Base-by-base conservation (phyloP, 1,140 invertebrate species). In the Dufourea novaeangliae region DNA sequence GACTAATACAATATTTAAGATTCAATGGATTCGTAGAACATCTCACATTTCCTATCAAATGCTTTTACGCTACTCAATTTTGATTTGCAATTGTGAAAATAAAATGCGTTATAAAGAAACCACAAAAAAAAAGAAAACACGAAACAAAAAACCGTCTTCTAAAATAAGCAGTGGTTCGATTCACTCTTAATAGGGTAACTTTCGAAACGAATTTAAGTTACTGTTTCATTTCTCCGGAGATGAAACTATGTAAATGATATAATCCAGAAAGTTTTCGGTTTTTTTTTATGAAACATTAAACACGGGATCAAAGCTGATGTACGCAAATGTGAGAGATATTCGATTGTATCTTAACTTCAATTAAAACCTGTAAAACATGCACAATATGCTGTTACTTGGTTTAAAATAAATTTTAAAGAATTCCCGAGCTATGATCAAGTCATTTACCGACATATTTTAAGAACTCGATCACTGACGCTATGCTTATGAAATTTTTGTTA, bases 171-270 rank as follows among this genome's bases (percentile, higher is more conserved):
- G 32, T 14, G 2, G 32, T 14, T 46, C 8, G 32, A 37, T 68
- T 69, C 59, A 68, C 22, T 22, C 39, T 76, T 76, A 57, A 44
- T 14, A 25, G 29, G 63, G 29, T 75, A 68, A 75, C 72, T 68
- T 57, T 27, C 32, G 72, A 75, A 68, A 75, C 56, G 25, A 56
- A n/a, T 56, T 56, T 57, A 69, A 69, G 63, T 57, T 52, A 52
- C 52, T 25, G 37, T 52, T 29, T 32, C 27, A 27, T 29, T 73
- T n/a, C 10, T 20, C 17, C 56, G 17, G 14, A 20, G 12, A 25
- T 22, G 25, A 12, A 74, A 27, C 39, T 22, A n/a, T 34, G 12
- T n/a, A 14, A 14, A 12, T n/a, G n/a, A 56, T 5, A 32, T 32
- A 66, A 39, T n/a, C 39, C 46, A 39, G 22, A 12, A n/a, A 56